Evolutionary conservation across 1,140 invertebrate species (phyloP).

Genomic region (Bacillus rossius): DNA sequence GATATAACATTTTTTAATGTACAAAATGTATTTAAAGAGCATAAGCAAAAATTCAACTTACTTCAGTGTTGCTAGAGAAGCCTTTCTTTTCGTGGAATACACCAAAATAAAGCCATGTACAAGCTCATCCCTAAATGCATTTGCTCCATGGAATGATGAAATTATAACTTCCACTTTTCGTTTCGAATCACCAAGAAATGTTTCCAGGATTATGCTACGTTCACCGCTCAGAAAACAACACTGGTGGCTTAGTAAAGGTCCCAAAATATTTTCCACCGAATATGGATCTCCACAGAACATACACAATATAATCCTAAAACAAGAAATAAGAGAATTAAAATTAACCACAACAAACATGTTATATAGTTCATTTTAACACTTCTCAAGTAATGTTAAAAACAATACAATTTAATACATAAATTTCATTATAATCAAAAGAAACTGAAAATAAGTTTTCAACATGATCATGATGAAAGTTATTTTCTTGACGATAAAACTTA

Average conservation of each 20-base stretch:
- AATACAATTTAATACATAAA: no score
- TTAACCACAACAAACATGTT: neutral
- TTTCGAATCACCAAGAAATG: slow-evolving; percentile 84
- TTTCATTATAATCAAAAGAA: no score
- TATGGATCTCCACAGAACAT: slow-evolving; percentile 97
- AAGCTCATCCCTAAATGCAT: slow-evolving; percentile 85
- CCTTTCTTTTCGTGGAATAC: slow-evolving; percentile 92
- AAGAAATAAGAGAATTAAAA: slow-evolving; percentile 22
- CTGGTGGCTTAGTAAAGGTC: slow-evolving; percentile 81
- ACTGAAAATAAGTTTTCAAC: no score
- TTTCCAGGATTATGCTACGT: slow-evolving; percentile 84
- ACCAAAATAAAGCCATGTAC: slow-evolving; percentile 95
- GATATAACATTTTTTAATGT: no score
- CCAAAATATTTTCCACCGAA: slow-evolving; percentile 82
- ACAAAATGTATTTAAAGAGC: no score
- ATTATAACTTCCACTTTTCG: slow-evolving; percentile 88
- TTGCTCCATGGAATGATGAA: slow-evolving; percentile 92
- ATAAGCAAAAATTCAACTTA: slow-evolving; percentile 45
- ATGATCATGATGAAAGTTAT: no score
- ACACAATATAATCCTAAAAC: slow-evolving; percentile 85
- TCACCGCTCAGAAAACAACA: slow-evolving; percentile 82
- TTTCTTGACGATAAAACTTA: no score
- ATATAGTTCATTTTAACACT: neutral
- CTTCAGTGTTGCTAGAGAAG: slow-evolving; percentile 89
- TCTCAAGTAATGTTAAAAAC: no score